phyloP scores from a whole-genome alignment of 1,140 invertebrate genomes.

The Goniozus legneri region DNA sequence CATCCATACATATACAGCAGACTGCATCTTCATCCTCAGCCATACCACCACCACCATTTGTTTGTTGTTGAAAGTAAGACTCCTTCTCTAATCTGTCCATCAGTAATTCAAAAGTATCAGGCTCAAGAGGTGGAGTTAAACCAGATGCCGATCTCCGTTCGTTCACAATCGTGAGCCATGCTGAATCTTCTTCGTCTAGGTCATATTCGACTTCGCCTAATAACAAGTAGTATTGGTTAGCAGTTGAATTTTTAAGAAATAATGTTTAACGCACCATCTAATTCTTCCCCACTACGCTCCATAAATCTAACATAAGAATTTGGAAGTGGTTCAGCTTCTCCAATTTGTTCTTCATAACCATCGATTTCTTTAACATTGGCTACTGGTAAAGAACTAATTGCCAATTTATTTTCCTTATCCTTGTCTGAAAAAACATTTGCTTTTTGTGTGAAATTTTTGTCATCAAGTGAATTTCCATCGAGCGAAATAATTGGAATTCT shows the following conservation, averaged over 20 bases:
- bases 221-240: conserved; percentile 2
- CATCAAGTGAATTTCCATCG: conserved; percentile 35
- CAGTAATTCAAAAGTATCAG: conserved; percentile 86
- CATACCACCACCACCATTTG: conserved; percentile 58
- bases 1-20: conserved; percentile 93
- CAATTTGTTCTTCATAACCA: conserved; percentile 67
- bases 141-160: conserved; percentile 69
- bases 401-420: conserved; percentile 47
- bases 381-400: conserved; percentile 65
- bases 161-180: conserved; percentile 88
- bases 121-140: conserved; percentile 65
- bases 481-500: conserved; percentile 39
- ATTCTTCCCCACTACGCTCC: conserved; percentile 90
- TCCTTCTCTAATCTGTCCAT: conserved; percentile 98
- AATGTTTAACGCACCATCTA: conserved; percentile 67
- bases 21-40: conserved; percentile 96
- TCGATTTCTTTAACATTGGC: conserved; percentile 77
- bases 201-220: conserved; percentile 90
- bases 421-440: conserved; percentile 28
- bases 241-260: conserved; percentile 3
- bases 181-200: conserved; percentile 94
- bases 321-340: conserved; percentile 74
- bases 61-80: conserved; percentile 89
- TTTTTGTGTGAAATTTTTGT: conserved; percentile 32
- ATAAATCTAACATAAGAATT: conserved; percentile 87